Evolutionary conservation across 2,797 vertebrate species (phyloP).

Genomic region (Spea hammondii): DNA sequence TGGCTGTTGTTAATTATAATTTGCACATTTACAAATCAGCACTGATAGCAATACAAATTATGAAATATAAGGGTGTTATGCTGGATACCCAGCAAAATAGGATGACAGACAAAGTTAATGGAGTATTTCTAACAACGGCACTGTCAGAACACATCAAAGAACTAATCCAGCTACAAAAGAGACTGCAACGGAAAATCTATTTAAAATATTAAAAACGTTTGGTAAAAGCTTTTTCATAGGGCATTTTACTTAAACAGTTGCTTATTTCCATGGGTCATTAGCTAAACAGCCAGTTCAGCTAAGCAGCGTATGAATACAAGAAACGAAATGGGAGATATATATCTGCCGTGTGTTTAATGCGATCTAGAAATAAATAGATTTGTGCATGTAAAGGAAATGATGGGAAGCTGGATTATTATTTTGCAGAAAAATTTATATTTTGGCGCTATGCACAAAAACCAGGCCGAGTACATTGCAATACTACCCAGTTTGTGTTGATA

Average conservation of each 20-base stretch:
- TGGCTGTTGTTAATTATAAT: conserved; percentile 97
- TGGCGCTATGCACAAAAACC: background rate
- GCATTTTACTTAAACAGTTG: conserved; percentile 96
- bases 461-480: background rate
- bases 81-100: conserved; percentile 85
- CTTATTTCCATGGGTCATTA: conserved; percentile 98
- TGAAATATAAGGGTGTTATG: conserved; percentile 98
- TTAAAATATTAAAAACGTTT: conserved; percentile 99
- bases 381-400: conserved; percentile 16
- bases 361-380: conserved; percentile 58
- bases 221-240: conserved; percentile 89
- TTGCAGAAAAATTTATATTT: conserved; percentile 52
- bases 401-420: conserved; percentile 27
- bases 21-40: conserved; percentile 99
- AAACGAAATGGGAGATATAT: conserved; percentile 86
- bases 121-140: conserved; percentile 95
- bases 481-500: conserved; percentile 10
- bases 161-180: conserved; percentile 93
- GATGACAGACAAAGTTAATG: conserved; percentile 99
- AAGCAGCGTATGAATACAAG: conserved; percentile 74
- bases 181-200: conserved; percentile 86
- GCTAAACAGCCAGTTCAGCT: conserved; percentile 83
- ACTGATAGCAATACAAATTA: conserved; percentile 99
- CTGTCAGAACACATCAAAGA: conserved; percentile 96
- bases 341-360: conserved; percentile 67